Evolutionary conservation across 1,140 invertebrate genomes (phyloP).

Genomic region (Cardiocondyla obscurior): DNA sequence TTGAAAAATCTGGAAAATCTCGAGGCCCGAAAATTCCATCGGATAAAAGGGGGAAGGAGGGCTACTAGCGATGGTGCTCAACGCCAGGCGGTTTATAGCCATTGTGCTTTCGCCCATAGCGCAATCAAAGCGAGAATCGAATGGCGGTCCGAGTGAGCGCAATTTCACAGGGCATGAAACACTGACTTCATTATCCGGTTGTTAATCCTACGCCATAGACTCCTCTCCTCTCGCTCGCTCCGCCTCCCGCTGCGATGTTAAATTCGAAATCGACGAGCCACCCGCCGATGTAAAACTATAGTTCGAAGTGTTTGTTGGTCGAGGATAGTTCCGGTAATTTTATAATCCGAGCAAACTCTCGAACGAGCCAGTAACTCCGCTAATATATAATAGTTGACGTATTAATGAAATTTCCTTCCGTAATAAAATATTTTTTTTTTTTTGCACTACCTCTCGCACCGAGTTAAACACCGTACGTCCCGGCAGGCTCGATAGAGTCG

Average conservation of each 20-base stretch:
- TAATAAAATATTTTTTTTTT: not conserved
- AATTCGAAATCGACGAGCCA: slow-evolving; percentile 44
- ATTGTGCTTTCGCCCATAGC: slow-evolving; percentile 77
- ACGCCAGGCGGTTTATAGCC: slow-evolving; percentile 77
- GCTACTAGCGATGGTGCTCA: slow-evolving; percentile 56
- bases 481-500: no score
- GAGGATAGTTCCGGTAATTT: not conserved
- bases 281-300: not conserved
- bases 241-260: slow-evolving; percentile 19
- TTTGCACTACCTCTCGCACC: no score
- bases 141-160: slow-evolving; percentile 78
- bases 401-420: not conserved
- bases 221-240: slow-evolving; percentile 37
- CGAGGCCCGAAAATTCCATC: slow-evolving; percentile 61
- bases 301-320: slow-evolving; percentile 1
- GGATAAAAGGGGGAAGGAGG: slow-evolving; percentile 25
- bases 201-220: slow-evolving; percentile 78
- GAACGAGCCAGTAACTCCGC: not conserved
- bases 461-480: no score
- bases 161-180: slow-evolving; percentile 85
- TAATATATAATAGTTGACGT: not conserved
- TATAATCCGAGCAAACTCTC: not conserved
- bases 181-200: slow-evolving; percentile 84
- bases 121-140: slow-evolving; percentile 83
- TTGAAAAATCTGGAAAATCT: slow-evolving; percentile 75